These are phyloP conservation scores for Andrena minutula DNA, from an alignment of 2,888 invertebrate genomes.

Conservation along the genomic window DNA sequence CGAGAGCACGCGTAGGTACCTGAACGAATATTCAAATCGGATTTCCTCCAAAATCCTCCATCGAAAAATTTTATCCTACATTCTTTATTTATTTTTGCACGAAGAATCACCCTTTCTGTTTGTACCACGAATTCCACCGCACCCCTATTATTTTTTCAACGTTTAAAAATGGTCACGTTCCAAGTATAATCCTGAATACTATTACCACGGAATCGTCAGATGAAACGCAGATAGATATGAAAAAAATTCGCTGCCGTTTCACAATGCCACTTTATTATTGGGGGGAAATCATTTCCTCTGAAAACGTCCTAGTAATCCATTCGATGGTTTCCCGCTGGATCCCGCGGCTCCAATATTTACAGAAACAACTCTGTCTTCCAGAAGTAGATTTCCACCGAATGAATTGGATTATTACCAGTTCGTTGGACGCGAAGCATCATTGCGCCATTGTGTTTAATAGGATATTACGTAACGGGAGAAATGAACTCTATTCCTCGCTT, in stretches of 20 bases:
- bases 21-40: too few species aligned
- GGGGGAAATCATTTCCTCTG: constrained; percentile 12
- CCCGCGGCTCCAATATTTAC: constrained; percentile 39
- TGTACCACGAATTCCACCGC: too few species aligned
- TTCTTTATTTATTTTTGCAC: too few species aligned
- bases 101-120: too few species aligned
- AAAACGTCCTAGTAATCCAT: not conserved
- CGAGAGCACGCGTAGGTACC: too few species aligned
- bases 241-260: not conserved
- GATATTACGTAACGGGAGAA: not conserved
- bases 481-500: not conserved
- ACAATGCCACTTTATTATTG: not conserved
- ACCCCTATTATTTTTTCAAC: too few species aligned
- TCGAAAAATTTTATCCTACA: too few species aligned
- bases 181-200: not conserved
- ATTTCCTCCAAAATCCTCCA: too few species aligned
- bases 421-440: constrained; percentile 13
- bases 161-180: too few species aligned
- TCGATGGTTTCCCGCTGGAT: constrained; percentile 15
- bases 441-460: not conserved
- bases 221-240: constrained; percentile 4
- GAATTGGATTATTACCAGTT: constrained; percentile 41
- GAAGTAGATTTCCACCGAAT: constrained; percentile 31
- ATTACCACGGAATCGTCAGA: constrained; percentile 8
- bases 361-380: constrained; percentile 39